Evolutionary conservation across 2,888 invertebrate genomes (phyloP), one percentile per base, ranked within the genome.

Genomic region (Torymus auratus): DNA sequence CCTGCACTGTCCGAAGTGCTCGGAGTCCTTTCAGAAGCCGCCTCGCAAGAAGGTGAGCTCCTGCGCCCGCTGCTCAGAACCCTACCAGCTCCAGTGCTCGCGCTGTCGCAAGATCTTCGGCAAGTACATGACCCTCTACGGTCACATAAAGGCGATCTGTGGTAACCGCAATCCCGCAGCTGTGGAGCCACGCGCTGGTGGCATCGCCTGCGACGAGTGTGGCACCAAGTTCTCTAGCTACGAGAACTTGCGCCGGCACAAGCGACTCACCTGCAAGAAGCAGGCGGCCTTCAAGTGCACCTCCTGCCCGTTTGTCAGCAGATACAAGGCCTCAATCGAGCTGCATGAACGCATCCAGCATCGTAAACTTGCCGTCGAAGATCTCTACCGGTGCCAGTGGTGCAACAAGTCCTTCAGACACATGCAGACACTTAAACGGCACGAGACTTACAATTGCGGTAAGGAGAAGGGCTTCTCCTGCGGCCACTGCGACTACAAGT

Each of bases 391-490:
- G 15, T 80, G 80, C 56, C 20, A n/a, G 5, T 76, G 83, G 14
- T 84, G 84, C 52, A 61, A 77, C 28, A 84, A 84, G 67, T 70
- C 28, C 2, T 84, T 84, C 55, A 80, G 81, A 0, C 82, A 84
- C 28, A 69, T 80, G 14, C 83, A 84, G 65, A 84, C 83, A 11
- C 70, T 84, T 50, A 83, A 83, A 11, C 78, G 83, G n/a, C 84
- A 84, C 20, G 81, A 83, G 17, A 84, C 64, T 4, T 83, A 84
- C 65, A 83, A 82, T 62, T 84, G 84, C 67, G 72, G 80, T 0
- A 81, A 81, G 41, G 80, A 77, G 67, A 81, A 81, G 53, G 23
- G 72, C 1, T 81, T 77, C 68, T 72, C 56, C 2, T 81, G 80
- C 7, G 76, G 72, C 0, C 80, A 77, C n/a, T 81, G 80, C 64